Evolutionary conservation across 2,888 invertebrate genomes (phyloP), one percentile per base, ranked within the genome.

Genomic region (Drosophila multiciliata): DNA sequence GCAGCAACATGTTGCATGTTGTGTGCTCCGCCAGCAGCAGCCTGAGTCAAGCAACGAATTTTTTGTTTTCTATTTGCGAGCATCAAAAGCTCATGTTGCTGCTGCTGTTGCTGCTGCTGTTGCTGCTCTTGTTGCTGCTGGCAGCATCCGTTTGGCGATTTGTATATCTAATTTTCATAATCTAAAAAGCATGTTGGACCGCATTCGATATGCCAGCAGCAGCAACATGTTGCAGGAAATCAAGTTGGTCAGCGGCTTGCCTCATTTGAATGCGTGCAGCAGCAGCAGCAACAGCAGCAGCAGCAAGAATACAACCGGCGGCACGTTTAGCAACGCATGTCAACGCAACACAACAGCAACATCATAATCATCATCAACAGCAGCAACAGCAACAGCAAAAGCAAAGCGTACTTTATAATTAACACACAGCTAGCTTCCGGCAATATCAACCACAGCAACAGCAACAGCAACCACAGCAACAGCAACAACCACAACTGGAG

Each of bases 261-360:
- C 78, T 83, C 86, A 85, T 88, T 87, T 87, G 77, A 90, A 89
- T 90, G 90, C 87, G 81, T 85, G 80, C 73, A 57, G 35, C 58
- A 63, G 23, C 57, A 12, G 15, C 42, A 57, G 35, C 58, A 63
- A 20, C 57, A 12, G 15, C 42, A 54, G 23, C 61, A 54, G 26
- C 26, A 55, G 52, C 66, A 52, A 63, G 55, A 49, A 76, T 45
- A 45, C 66, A 78, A 80, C 79, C 78, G 89, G 80, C 87, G 90
- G 88, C 89, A 84, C 89, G 88, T 90, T 91, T 91, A 87, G 91
- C 84, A 90, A 90, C 90, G 91, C 91, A 91, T 91, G 91, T 91
- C 91, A 91, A 90, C 90, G 87, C 90, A 90, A 82, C 80, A 83
- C 80, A 77, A 73, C 73, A 70, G 73, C 82, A 80, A 75, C 75